A percentile compares a stretch with the other conserved stretches of the same genome.
These are phyloP conservation scores for Steatocranus sp. DNA, from an alignment of 2,797 vertebrate genomes.

Conservation along the genomic window DNA sequence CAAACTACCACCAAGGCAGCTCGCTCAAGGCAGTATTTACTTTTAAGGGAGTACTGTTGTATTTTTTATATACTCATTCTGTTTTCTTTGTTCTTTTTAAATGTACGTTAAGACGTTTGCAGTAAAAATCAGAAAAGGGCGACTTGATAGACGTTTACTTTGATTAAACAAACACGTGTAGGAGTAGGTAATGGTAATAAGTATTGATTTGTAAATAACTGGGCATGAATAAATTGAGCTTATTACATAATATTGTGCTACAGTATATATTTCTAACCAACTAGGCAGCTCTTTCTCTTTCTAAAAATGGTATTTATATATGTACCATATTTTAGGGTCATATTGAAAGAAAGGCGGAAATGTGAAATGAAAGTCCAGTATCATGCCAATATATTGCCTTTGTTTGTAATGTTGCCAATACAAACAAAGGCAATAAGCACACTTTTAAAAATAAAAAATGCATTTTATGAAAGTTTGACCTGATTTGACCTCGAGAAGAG, in stretches of 20 bases:
- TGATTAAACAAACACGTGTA: neutral
- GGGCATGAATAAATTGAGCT: neutral
- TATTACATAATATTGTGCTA: neutral
- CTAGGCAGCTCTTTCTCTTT: neutral
- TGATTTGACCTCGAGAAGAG: neutral
- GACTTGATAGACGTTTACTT: neutral
- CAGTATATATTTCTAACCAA: neutral
- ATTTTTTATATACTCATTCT: neutral
- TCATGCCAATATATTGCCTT: neutral
- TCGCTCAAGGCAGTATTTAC: neutral
- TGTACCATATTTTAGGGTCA: neutral
- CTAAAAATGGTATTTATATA: neutral
- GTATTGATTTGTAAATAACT: neutral
- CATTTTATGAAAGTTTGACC: neutral
- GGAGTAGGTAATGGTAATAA: neutral
- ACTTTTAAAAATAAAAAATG: neutral
- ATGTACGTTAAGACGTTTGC: neutral
- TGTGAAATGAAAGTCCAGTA: neutral
- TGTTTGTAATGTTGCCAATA: neutral
- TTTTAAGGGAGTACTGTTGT: neutral
- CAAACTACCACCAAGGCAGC: neutral
- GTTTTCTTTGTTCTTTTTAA: neutral
- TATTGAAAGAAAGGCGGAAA: neutral
- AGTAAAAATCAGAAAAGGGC: neutral
- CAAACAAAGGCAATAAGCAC: neutral